Conservation (phyloP, 2,888 invertebrate genomes). For the Spilosoma lubricipeda region DNA sequence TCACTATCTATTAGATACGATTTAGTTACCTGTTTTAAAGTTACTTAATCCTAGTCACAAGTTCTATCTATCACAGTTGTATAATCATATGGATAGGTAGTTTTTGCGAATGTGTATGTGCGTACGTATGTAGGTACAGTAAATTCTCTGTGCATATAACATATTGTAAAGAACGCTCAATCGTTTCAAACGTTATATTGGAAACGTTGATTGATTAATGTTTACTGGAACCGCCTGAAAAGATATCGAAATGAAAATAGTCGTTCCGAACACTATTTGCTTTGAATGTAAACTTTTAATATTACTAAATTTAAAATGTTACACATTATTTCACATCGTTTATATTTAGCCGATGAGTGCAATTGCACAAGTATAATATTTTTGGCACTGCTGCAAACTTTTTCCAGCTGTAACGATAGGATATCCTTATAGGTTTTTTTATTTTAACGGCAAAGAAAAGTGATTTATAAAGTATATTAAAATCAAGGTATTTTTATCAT, state of each 20-base stretch:
- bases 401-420: not conserved
- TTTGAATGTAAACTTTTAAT: not conserved
- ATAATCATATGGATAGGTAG: not conserved
- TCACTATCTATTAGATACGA: not conserved
- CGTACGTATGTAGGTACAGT: too few relatives aligned
- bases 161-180: constrained; percentile 22
- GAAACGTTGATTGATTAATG: constrained; percentile 45
- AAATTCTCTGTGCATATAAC: constrained; percentile 31
- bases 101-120: too few relatives aligned
- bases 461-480: not conserved
- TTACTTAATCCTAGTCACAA: not conserved
- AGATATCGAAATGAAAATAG: constrained; percentile 11
- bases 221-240: constrained; percentile 30
- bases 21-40: not conserved
- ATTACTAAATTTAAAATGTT: not conserved
- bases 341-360: not conserved
- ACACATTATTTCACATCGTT: not conserved
- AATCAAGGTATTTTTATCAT: not conserved
- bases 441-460: too few relatives aligned
- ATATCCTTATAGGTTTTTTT: not conserved
- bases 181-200: constrained; percentile 34
- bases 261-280: not conserved
- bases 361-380: not conserved
- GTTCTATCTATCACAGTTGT: not conserved
- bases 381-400: not conserved